These are phyloP conservation scores for Dexiosoma caninum DNA, from an alignment of 2,888 invertebrate genomes.

Conservation along the genomic window DNA sequence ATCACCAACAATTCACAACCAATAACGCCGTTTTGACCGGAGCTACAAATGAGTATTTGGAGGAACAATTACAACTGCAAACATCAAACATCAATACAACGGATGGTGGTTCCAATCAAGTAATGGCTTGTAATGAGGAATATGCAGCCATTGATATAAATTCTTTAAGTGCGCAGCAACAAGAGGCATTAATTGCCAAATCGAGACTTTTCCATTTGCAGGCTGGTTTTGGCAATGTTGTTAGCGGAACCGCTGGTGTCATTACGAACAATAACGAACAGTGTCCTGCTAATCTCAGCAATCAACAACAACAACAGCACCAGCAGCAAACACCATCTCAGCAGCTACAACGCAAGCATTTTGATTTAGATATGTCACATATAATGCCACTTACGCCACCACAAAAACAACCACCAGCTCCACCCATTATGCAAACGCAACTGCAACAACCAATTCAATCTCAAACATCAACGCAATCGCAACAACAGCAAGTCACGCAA, in stretches of 20 bases:
- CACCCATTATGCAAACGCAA: slow-evolving; percentile 67
- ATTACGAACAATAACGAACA: slow-evolving; percentile 61
- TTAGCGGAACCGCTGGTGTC: slow-evolving; percentile 16
- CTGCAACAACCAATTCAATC: slow-evolving; percentile 52
- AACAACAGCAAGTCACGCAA: slow-evolving; percentile 60
- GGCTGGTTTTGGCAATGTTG: slow-evolving; percentile 73
- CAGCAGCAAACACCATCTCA: slow-evolving; percentile 60
- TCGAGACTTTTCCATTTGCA: slow-evolving; percentile 77
- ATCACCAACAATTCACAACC: slow-evolving; percentile 72
- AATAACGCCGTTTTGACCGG: slow-evolving; percentile 64
- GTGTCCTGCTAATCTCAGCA: slow-evolving; percentile 25
- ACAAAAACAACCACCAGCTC: slow-evolving; percentile 73
- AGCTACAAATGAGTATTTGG: slow-evolving; percentile 71
- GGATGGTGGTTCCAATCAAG: slow-evolving; percentile 57
- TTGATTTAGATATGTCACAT: slow-evolving; percentile 73
- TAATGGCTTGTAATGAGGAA: slow-evolving; percentile 69
- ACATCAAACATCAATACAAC: slow-evolving; percentile 62
- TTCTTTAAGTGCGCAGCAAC: slow-evolving; percentile 76
- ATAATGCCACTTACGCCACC: slow-evolving; percentile 73
- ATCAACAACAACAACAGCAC: slow-evolving; percentile 56
- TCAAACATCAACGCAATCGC: slow-evolving; percentile 63
- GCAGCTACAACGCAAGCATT: slow-evolving; percentile 71
- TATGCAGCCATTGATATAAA: slow-evolving; percentile 76
- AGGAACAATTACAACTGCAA: slow-evolving; percentile 73
- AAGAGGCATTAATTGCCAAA: slow-evolving; percentile 77